phyloP scores from a whole-genome alignment of 1,140 invertebrate species.

The Lerema accius region DNA sequence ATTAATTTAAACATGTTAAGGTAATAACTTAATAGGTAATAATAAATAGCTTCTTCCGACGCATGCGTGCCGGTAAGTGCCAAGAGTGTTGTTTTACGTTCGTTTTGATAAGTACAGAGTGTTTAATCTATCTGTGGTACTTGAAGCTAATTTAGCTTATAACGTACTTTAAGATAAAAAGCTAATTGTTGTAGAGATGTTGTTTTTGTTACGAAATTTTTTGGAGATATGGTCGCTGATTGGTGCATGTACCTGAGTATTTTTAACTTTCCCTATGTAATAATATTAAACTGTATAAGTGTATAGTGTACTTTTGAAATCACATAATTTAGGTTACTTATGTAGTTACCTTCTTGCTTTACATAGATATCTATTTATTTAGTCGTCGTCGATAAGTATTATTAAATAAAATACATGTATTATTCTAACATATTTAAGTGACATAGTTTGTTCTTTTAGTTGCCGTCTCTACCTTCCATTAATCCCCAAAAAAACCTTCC shows the following conservation, averaged over 20 bases:
- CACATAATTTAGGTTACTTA: no score
- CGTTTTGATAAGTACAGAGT: slow-evolving; percentile 1
- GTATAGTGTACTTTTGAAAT: no score
- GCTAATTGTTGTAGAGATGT: slow-evolving; percentile 14
- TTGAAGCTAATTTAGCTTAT: slow-evolving; percentile 1
- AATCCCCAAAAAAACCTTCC: no score
- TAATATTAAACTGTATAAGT: no score
- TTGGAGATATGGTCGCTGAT: neutral
- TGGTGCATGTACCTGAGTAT: neutral
- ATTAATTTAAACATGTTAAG: slow-evolving; percentile 23
- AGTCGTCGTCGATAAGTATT: no score
- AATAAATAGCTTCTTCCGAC: slow-evolving; percentile 4
- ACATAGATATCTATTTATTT: no score
- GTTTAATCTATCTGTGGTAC: slow-evolving; percentile 7
- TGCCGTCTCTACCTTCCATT: no score
- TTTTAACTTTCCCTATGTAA: neutral
- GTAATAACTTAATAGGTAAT: slow-evolving; percentile 26
- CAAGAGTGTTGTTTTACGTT: neutral
- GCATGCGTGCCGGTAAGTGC: slow-evolving; percentile 25
- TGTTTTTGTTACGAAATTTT: neutral
- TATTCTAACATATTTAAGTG: no score
- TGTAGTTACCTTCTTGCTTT: no score
- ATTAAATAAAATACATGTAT: no score
- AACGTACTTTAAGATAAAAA: slow-evolving; percentile 20
- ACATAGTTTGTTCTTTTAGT: no score